Base-by-base conservation (phyloP, 2,113 vertebrate genomes). In the Mystacornis crossleyi region DNA sequence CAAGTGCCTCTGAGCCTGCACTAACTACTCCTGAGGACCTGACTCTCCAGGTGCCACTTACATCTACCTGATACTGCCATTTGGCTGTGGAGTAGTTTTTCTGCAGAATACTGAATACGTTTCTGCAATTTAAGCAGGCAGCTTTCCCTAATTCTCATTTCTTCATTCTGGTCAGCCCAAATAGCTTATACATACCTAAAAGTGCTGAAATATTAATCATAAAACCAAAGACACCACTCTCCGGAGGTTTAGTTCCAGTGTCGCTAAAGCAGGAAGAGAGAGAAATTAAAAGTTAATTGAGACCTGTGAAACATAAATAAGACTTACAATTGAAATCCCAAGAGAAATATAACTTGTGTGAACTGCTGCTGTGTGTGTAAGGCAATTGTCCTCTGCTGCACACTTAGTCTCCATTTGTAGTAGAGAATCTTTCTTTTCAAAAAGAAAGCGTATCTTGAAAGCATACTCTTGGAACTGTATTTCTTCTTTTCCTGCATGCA, bases 151-250 rank as follows among this genome's bases (percentile, higher is more conserved):
- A 40, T 67, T 93, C 50, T 71, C 10, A 26, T 81, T 64, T 58
- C 15, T 48, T 50, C 71, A 24, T 45, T 79, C 20, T 74, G 50
- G 18, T 66, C 28, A 62, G 77, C 54, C 21, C 33, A 66, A 80
- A 66, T 43, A 77, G 6, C 18, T 86, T 20, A 66, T 72, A 96
- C 98, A 81, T 98, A 99, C 99, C 99, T 98, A 99, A 98, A 96
- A 99, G 98, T 42, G 99, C 98, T 50, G 99, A 98, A 87, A 99
- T 97, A 78, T 98, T 99, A 45, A 99, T 99, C 99, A 99, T 99
- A 96, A 99, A 98, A 40, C 99, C 98, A 96, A 99, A 99, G 58
- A 99, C 96, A 54, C 99, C 99, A 38, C 99, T 99, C 93, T 99
- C 99, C 3, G 99, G 99, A 66, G 99, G 98, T 14, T 91, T 97